phyloP scores from a whole-genome alignment of 2,113 vertebrate species.

The Turdus rufiventris region DNA sequence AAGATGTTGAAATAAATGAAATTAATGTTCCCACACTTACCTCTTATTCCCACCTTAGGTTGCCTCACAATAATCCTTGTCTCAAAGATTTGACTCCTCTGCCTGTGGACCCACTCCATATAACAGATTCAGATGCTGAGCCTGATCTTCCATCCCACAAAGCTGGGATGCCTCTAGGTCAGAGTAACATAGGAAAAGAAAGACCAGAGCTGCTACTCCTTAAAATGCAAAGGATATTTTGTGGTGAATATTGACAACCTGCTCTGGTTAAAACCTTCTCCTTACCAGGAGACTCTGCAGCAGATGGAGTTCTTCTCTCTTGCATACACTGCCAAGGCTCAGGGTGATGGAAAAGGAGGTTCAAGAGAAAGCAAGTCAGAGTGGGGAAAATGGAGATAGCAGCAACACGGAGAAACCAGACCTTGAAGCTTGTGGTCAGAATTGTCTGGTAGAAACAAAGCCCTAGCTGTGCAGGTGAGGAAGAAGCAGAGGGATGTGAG shows the following conservation, averaged over 20 bases:
- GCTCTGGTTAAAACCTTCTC: background rate
- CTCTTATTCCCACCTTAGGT: background rate
- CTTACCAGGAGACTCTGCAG: background rate
- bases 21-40: rapidly evolving
- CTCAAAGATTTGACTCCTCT: background rate
- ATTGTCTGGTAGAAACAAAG: rapidly evolving
- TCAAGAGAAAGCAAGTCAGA: background rate
- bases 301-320: background rate
- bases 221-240: background rate
- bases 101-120: rapidly evolving
- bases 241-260: rapidly evolving
- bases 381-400: background rate
- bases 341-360: background rate
- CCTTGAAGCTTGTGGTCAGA: rapidly evolving
- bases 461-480: rapidly evolving
- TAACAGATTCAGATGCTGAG: background rate
- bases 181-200: background rate
- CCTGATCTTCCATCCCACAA: background rate
- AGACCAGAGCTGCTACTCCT: background rate
- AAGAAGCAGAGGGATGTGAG: background rate
- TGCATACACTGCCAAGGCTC: background rate
- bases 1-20: background rate
- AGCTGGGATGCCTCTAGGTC: background rate
- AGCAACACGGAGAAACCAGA: background rate
- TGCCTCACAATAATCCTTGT: background rate